Evolutionary conservation across 2,888 invertebrate genomes (phyloP).

Genomic region (Gryllus longicercus): DNA sequence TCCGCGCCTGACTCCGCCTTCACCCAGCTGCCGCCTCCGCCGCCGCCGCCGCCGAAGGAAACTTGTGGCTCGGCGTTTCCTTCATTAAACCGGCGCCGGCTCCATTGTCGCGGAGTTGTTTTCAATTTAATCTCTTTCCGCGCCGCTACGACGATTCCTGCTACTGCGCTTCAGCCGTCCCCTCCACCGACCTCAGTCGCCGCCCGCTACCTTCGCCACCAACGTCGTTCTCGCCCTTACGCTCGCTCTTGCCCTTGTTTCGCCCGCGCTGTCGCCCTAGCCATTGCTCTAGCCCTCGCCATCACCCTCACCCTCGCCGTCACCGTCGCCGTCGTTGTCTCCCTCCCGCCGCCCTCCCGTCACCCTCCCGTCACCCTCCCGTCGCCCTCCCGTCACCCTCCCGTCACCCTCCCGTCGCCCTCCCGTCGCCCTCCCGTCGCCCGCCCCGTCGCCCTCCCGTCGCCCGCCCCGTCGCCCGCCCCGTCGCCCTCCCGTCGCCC

Average conservation of each 20-base stretch:
- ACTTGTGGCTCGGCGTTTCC: not conserved
- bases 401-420: no score
- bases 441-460: no score
- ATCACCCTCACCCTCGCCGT: not conserved
- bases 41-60: not conserved
- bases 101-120: not conserved
- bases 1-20: no score
- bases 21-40: no score
- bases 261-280: not conserved
- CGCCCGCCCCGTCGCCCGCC: no score
- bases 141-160: not conserved
- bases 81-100: conserved; percentile 7
- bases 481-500: no score
- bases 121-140: not conserved
- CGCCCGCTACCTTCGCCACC: not conserved
- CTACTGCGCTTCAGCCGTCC: not conserved
- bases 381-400: no score
- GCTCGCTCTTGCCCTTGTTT: not conserved
- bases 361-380: no score
- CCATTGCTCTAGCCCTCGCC: not conserved
- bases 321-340: no score
- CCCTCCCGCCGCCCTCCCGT: no score
- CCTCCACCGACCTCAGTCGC: not conserved
- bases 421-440: no score
- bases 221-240: not conserved